Evolutionary conservation across 2,113 vertebrate species (phyloP).

Genomic region (Anarrhichthys ocellatus): DNA sequence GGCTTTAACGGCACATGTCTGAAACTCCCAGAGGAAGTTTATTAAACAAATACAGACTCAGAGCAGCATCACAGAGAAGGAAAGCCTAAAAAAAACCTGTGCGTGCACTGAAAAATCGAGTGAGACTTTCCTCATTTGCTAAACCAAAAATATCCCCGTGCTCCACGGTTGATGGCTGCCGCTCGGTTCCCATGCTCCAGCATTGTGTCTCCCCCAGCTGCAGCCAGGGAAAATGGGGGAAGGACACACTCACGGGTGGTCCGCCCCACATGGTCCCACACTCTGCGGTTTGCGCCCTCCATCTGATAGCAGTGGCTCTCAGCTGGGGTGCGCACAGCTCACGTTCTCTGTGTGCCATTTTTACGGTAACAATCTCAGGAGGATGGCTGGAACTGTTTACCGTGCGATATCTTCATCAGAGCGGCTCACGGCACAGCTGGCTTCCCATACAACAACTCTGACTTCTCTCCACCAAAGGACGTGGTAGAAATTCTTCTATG

Average conservation of each 20-base stretch:
- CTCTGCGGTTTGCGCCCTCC: conserved; percentile 82
- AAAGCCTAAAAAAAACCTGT: conserved; percentile 19
- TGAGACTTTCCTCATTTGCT: conserved; percentile 44
- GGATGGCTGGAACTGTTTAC: conserved; percentile 68
- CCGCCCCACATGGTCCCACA: conserved; percentile 80
- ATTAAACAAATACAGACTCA: conserved; percentile 56
- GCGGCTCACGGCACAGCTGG: conserved; percentile 41
- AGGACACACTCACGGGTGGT: conserved; percentile 80
- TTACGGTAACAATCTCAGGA: conserved; percentile 63
- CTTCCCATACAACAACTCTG: conserved; percentile 7
- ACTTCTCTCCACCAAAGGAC: conserved; percentile 12
- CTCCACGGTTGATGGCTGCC: conserved; percentile 53
- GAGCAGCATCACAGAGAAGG: conserved; percentile 3
- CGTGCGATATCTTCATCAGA: conserved; percentile 49
- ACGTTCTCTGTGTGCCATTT: conserved; percentile 67
- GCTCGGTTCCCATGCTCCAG: conserved; percentile 78
- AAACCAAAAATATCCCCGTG: conserved; percentile 60
- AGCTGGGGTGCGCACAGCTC: conserved; percentile 70
- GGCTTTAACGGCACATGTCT: conserved; percentile 23
- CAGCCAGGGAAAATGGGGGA: conserved; percentile 61
- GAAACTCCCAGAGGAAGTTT: conserved; percentile 36
- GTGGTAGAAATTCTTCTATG: conserved; percentile 31
- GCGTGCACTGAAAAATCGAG: conserved; percentile 30
- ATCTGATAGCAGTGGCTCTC: conserved; percentile 81
- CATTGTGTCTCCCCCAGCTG: conserved; percentile 76